Percentiles rank a stretch among this genome's conserved stretches.
phyloP scores from a whole-genome alignment of 2,113 vertebrate species.

The Podocnemis expansa region DNA sequence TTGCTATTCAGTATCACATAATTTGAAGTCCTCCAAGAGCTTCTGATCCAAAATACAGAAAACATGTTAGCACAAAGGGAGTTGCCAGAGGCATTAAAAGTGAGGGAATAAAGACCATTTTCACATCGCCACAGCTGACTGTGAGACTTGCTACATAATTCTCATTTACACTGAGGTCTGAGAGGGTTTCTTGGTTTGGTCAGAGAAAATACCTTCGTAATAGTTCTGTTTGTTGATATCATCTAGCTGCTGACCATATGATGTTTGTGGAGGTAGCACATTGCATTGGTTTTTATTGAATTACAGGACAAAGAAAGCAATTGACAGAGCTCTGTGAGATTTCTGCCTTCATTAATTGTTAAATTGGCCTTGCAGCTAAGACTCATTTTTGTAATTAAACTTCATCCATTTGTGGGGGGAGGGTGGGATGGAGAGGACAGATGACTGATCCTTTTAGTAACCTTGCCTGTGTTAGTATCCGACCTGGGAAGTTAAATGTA shows the following conservation, averaged over 20 bases:
- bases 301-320: neutral
- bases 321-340: neutral
- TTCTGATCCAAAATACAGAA: neutral
- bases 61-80: neutral
- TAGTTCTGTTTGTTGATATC: slow-evolving; percentile 1
- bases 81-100: neutral
- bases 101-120: neutral
- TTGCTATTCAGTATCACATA: neutral
- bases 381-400: neutral
- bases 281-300: neutral
- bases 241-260: neutral
- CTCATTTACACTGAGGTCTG: neutral
- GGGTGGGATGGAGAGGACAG: neutral
- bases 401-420: neutral
- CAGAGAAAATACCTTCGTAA: neutral
- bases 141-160: neutral
- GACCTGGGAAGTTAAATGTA: neutral
- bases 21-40: neutral
- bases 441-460: neutral
- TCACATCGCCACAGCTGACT: neutral
- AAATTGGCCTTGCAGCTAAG: neutral
- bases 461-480: neutral
- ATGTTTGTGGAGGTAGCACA: neutral
- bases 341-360: neutral
- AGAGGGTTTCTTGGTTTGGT: neutral